Percentiles rank a stretch among this genome's conserved stretches.
These are phyloP conservation scores for Nymphalis io DNA, from an alignment of 1,140 invertebrate species.

Conservation along the genomic window DNA sequence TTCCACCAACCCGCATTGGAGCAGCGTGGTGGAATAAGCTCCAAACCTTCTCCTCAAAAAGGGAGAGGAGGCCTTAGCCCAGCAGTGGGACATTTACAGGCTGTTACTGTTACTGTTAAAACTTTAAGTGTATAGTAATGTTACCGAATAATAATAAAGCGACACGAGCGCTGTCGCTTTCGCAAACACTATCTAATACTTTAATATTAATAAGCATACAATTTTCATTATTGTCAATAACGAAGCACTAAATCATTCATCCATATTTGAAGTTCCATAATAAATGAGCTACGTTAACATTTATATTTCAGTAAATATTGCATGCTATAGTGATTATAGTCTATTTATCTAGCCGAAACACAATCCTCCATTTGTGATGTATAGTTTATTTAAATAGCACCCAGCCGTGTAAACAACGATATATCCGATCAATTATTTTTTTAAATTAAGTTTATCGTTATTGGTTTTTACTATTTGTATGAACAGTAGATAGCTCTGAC, in stretches of 20 bases:
- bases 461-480: too few species aligned
- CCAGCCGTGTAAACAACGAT: too few species aligned
- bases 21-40: too few species aligned
- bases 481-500: too few species aligned
- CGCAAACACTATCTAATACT: conserved; percentile 8
- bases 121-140: background rate
- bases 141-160: conserved; percentile 4
- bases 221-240: conserved; percentile 18
- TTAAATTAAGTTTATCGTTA: background rate
- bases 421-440: background rate
- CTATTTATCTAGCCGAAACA: conserved; percentile 8
- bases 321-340: background rate
- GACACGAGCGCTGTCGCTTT: background rate
- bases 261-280: conserved; percentile 26
- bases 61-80: too few species aligned
- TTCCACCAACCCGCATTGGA: too few species aligned
- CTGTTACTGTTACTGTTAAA: too few species aligned
- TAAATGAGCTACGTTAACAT: conserved; percentile 8
- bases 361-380: background rate
- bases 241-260: conserved; percentile 20
- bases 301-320: conserved; percentile 28
- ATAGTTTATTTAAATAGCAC: background rate
- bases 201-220: conserved; percentile 26
- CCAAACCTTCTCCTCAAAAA: too few species aligned
- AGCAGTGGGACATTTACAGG: too few species aligned